Percentiles rank a stretch among this genome's conserved stretches.
These are phyloP conservation scores for Luehdorfia chinensis DNA, from an alignment of 1,140 invertebrate genomes.

Conservation along the genomic window DNA sequence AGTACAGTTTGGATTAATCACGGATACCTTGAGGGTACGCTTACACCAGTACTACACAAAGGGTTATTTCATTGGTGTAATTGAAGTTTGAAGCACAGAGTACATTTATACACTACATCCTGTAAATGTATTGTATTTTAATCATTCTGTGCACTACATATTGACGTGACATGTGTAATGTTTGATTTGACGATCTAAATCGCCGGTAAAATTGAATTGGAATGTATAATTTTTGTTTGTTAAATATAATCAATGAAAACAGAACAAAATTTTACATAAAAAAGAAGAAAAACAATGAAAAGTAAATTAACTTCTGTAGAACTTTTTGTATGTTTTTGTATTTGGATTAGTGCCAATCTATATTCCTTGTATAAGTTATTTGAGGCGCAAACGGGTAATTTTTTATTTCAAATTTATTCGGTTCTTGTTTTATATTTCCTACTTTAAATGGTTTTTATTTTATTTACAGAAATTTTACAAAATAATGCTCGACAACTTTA, in stretches of 20 bases:
- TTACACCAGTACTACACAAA: no score
- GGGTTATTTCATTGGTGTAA: no score
- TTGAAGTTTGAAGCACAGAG: no score
- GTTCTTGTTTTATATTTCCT: background rate
- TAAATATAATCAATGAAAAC: background rate
- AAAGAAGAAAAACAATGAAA: slow-evolving; percentile 36
- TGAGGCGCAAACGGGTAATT: slow-evolving; percentile 52
- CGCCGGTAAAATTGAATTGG: slow-evolving; percentile 30
- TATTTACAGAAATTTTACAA: slow-evolving; percentile 50
- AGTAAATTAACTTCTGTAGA: slow-evolving; percentile 37
- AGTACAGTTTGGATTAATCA: no score
- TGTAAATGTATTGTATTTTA: no score
- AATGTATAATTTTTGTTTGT: no score
- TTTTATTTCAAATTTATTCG: slow-evolving; percentile 9
- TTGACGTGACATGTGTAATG: no score
- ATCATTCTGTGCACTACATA: no score
- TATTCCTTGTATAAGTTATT: slow-evolving; percentile 57
- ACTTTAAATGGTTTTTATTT: slow-evolving; percentile 6
- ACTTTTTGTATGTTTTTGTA: slow-evolving; percentile 44
- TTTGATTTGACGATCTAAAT: slow-evolving; percentile 19
- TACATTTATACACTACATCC: no score
- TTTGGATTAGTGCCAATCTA: slow-evolving; percentile 60
- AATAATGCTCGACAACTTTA: slow-evolving; percentile 27
- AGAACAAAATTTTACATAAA: slow-evolving; percentile 1
- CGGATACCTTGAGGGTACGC: no score